Base-by-base conservation (phyloP, 2,113 vertebrate genomes). In the Indicator maculatus region DNA sequence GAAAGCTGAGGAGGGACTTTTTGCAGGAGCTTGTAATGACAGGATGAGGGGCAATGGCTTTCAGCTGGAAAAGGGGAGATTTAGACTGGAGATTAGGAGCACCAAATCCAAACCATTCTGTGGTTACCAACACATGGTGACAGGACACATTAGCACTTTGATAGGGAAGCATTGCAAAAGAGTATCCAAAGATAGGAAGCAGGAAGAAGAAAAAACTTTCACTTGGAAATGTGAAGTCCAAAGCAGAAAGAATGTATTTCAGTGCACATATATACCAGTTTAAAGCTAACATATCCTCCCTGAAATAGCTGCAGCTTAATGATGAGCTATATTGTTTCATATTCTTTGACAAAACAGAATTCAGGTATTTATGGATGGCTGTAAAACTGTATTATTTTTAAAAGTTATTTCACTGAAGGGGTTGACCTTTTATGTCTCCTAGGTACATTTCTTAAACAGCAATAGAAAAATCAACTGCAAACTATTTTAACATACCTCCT, bases 321-420 rank as follows among this genome's bases (percentile, higher is more conserved):
- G 2, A 20, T 52, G 44, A 84, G 61, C 27, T 10, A 78, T 91
- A 86, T 91, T 81, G 72, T 86, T 94, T 95, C 75, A 88, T 86
- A 81, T 81, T 83, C 79, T 88, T 74, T 90, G 83, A 91, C 79
- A 94, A 73, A 86, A 75, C 45, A 69, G 90, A 88, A 95, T 88
- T 74, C 53, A 55, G 85, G 14, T 83, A 83, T 95, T 95, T 91
- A 96, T 88, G 88, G 61, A 47, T 38, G 44, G 59, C 44, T 90
- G 61, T 95, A 95, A 96, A 97, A 81, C 39, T 19, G 18, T 72
- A 86, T 96, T 96, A 92, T 86, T 92, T 96, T 92, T 30, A n/a
- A 84, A 93, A 96, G 86, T 79, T 90, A 88, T 90, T 96, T 92
- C 73, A 94, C 75, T 90, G 77, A 90, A 92, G 86, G 59, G 19